Conservation (phyloP, 2,797 vertebrate species). For the Tragopan temminckii region DNA sequence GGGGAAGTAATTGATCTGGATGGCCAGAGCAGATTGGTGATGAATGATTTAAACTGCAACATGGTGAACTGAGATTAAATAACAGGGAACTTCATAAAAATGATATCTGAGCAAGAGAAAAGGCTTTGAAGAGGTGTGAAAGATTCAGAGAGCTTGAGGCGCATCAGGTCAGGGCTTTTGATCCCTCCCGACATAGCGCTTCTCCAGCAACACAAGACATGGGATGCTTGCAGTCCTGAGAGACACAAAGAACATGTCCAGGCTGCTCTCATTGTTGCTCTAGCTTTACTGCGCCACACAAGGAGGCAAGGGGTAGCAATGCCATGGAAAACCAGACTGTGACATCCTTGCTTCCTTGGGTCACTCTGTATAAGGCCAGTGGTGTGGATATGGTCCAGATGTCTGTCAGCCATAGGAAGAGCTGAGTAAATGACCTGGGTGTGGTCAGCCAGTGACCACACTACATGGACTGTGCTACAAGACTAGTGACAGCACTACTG, state of each 20-base stretch:
- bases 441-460: not conserved
- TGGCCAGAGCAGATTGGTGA: not conserved
- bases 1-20: conserved; percentile 49
- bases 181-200: not conserved
- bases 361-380: fast-evolving
- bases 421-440: not conserved
- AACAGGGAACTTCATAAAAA: conserved; percentile 51
- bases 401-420: not conserved
- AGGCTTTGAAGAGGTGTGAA: conserved; percentile 49
- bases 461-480: not conserved
- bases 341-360: not conserved
- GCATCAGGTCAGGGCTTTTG: not conserved
- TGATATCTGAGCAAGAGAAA: conserved; percentile 46
- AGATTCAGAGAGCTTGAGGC: conserved; percentile 7
- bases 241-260: not conserved
- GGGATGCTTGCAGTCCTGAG: not conserved
- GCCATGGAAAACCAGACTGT: not conserved
- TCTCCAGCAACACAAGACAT: not conserved
- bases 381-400: not conserved
- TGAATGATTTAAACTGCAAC: conserved; percentile 52
- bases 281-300: not conserved
- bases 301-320: not conserved
- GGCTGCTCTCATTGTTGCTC: not conserved
- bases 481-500: not conserved
- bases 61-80: conserved; percentile 14